These are phyloP conservation scores for Cardinalis cardinalis DNA, from an alignment of 2,113 vertebrate species.

Conservation along the genomic window DNA sequence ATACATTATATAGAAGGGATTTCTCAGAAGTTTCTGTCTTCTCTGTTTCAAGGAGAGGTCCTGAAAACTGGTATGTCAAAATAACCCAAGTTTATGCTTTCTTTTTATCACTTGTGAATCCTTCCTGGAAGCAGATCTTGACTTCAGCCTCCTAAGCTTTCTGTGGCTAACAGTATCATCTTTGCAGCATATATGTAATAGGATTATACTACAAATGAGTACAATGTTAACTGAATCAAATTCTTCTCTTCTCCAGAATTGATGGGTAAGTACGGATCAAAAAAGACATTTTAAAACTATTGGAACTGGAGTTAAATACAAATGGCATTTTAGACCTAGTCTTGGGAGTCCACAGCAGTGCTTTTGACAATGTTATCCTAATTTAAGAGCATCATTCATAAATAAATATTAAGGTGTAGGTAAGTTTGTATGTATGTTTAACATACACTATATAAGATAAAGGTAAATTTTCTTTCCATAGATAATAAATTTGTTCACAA, in stretches of 20 bases:
- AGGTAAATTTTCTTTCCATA: slow-evolving; percentile 2
- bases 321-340: background rate
- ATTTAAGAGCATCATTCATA: background rate
- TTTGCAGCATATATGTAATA: background rate
- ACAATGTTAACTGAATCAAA: background rate
- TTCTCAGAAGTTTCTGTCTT: background rate
- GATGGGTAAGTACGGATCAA: background rate
- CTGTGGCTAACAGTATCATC: background rate
- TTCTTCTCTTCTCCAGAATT: background rate
- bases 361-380: background rate
- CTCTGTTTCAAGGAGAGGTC: background rate
- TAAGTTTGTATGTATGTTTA: slow-evolving; percentile 15
- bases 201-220: background rate
- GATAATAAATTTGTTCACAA: slow-evolving; percentile 23
- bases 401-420: background rate
- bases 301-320: background rate
- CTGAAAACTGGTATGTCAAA: background rate
- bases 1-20: background rate
- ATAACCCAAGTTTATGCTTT: background rate
- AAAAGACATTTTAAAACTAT: background rate
- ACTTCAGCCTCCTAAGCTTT: background rate
- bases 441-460: slow-evolving; percentile 1
- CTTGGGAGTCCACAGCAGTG: background rate
- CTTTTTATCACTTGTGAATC: background rate
- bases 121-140: background rate